Conservation (phyloP, 2,888 invertebrate genomes). For the Amblyteles armatorius region DNA sequence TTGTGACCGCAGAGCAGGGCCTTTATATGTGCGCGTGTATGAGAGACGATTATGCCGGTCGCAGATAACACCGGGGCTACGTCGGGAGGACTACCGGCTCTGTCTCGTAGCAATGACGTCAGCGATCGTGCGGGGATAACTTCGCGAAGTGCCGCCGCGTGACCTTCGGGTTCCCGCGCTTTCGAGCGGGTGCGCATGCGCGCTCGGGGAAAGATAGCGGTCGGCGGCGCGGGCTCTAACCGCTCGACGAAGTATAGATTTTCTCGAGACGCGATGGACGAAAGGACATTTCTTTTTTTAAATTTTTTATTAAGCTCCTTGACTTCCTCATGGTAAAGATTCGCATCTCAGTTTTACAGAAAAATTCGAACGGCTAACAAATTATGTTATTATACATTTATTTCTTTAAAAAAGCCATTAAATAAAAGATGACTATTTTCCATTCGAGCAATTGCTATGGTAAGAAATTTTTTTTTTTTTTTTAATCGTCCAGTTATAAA, state of each 20-base stretch:
- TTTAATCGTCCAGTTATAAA: background rate
- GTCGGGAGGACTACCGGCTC: slow-evolving; percentile 37
- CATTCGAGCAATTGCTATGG: background rate
- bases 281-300: too few relatives aligned
- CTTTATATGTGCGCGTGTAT: background rate
- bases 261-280: background rate
- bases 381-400: background rate
- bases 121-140: slow-evolving; percentile 52
- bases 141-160: slow-evolving; percentile 72
- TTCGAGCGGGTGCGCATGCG: slow-evolving; percentile 66
- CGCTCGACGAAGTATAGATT: background rate
- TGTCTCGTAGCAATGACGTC: slow-evolving; percentile 76
- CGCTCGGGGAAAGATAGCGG: slow-evolving; percentile 2
- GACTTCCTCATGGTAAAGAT: too few relatives aligned
- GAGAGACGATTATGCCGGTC: background rate
- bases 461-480: background rate
- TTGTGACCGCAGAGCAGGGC: slow-evolving; percentile 7
- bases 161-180: slow-evolving; percentile 84
- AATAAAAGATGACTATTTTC: background rate
- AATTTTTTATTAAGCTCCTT: too few relatives aligned
- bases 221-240: background rate
- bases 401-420: too few relatives aligned
- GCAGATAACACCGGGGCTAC: slow-evolving; percentile 4
- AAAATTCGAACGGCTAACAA: background rate
- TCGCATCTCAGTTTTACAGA: background rate